A percentile compares a stretch with the other conserved stretches of the same genome.
Conservation (phyloP, 2,888 invertebrate genomes). For the Siphlonurus alternatus region DNA sequence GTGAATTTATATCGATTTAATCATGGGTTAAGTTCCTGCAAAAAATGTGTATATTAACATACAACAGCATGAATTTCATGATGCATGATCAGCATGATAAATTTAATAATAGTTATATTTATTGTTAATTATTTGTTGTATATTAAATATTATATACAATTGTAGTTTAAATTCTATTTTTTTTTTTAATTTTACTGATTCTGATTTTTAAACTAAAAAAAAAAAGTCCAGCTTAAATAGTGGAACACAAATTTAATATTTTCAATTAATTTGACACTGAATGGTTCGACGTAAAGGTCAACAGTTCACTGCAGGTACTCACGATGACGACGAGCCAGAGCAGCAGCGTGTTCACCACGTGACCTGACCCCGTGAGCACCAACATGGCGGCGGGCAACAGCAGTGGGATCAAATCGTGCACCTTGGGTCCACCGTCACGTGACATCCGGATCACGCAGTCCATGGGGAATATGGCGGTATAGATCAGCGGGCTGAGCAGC, state of each 20-base stretch:
- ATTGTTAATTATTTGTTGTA: no score
- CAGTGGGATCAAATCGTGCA: slow-evolving; percentile 12
- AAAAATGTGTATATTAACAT: no score
- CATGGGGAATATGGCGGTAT: slow-evolving; percentile 8
- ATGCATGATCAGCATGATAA: no score
- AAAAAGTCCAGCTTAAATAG: background rate
- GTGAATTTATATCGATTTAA: no score
- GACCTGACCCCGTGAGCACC: background rate
- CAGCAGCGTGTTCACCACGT: background rate
- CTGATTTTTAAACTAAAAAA: background rate
- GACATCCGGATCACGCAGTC: slow-evolving; percentile 11
- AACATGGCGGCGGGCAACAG: slow-evolving; percentile 7
- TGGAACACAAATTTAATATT: background rate
- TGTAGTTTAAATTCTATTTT: background rate
- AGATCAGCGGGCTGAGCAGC: slow-evolving; percentile 11
- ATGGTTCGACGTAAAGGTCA: background rate
- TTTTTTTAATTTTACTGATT: background rate
- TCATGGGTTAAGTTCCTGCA: no score
- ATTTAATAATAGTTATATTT: no score
- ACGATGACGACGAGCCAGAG: background rate
- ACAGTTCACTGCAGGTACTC: background rate
- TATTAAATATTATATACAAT: background rate
- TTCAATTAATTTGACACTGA: background rate
- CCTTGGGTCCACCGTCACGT: background rate
- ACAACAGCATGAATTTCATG: no score